Conservation (phyloP, 2,797 vertebrate species). For the Luscinia megarhynchos region DNA sequence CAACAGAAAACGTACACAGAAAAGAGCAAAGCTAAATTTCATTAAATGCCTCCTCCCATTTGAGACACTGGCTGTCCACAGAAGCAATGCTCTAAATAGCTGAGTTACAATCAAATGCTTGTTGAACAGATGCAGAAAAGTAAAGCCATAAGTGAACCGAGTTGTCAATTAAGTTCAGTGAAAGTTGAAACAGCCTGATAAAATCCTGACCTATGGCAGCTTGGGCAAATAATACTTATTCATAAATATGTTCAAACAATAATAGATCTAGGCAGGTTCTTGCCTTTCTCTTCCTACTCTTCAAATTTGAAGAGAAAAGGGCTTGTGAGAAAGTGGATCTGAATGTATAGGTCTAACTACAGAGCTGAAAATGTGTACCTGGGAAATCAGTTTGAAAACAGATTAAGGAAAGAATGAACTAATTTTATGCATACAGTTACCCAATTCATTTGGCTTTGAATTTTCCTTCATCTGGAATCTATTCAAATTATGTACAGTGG, state of each 20-base stretch:
- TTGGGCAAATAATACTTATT: background rate
- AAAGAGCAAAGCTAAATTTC: background rate
- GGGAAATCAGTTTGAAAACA: background rate
- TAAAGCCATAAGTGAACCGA: background rate
- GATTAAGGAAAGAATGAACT: background rate
- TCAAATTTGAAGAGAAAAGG: background rate
- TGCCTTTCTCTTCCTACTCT: background rate
- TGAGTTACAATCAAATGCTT: background rate
- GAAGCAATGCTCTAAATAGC: background rate
- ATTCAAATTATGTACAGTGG: background rate
- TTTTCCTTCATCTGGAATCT: background rate
- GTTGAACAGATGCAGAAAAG: background rate
- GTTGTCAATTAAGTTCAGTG: background rate
- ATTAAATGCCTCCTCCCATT: background rate
- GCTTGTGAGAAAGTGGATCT: background rate
- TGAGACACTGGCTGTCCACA: background rate
- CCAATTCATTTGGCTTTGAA: background rate
- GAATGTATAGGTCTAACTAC: background rate
- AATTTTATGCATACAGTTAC: background rate
- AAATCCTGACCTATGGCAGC: background rate
- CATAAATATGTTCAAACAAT: background rate
- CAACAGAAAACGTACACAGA: background rate
- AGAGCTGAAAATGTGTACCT: background rate
- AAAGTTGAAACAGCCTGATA: background rate
- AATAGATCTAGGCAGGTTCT: background rate